phyloP scores from a whole-genome alignment of 2,113 vertebrate species.

The Mesitornis unicolor region DNA sequence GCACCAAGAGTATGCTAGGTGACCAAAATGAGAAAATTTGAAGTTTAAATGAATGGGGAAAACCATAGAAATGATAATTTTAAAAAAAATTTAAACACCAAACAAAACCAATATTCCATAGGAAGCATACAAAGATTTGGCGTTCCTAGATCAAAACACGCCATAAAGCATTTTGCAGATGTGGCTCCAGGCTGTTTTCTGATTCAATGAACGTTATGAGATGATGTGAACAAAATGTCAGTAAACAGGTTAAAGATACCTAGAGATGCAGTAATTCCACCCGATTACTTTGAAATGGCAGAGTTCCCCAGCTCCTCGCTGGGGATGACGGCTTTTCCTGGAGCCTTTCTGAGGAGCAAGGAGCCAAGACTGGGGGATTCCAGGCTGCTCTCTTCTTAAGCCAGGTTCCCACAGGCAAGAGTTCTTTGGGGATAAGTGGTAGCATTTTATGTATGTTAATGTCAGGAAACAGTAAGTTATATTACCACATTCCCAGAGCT shows the following conservation, averaged over 20 bases:
- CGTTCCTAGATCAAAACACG: not conserved
- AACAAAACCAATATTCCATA: too few species aligned
- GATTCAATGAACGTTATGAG: not conserved
- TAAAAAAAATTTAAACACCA: too few species aligned
- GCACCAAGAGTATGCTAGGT: fast-evolving
- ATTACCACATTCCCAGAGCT: not conserved
- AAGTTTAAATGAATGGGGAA: not conserved
- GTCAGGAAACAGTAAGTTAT: not conserved
- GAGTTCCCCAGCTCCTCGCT: not conserved
- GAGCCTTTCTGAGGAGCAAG: not conserved
- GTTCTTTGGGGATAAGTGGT: not conserved
- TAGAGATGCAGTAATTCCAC: not conserved
- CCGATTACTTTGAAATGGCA: not conserved
- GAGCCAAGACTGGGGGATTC: not conserved
- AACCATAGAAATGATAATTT: fast-evolving
- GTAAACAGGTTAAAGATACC: slow-evolving; percentile 6
- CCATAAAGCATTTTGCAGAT: not conserved
- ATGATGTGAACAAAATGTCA: not conserved
- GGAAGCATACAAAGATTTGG: not conserved
- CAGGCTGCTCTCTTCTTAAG: not conserved
- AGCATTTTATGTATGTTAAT: not conserved
- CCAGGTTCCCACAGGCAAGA: not conserved
- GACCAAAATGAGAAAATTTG: not conserved
- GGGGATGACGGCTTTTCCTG: not conserved
- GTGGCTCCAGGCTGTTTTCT: not conserved